phyloP scores from a whole-genome alignment of 2,113 vertebrate species.

The Marmota flaviventris region DNA sequence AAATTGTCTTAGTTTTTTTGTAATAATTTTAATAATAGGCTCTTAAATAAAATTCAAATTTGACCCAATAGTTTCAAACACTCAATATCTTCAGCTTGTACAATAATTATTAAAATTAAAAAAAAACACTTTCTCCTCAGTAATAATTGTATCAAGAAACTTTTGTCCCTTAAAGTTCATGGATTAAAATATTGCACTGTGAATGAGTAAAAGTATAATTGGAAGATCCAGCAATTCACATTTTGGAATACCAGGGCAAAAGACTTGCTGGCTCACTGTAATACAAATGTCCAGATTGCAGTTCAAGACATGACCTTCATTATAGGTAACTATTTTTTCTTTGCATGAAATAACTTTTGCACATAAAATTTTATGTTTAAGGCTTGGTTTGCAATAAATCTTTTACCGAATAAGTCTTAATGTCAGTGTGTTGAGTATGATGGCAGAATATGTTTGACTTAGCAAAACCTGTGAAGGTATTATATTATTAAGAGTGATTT shows the following conservation, averaged over 20 bases:
- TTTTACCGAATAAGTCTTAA: slow-evolving; percentile 57
- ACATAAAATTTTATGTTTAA: slow-evolving; percentile 56
- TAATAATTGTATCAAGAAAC: neutral
- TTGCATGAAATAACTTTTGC: slow-evolving; percentile 53
- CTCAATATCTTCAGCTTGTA: neutral
- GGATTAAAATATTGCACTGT: neutral
- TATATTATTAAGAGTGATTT: slow-evolving; percentile 16
- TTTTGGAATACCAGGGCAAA: slow-evolving; percentile 51
- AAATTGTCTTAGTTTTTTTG: neutral
- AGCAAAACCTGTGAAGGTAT: neutral
- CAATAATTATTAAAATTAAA: slow-evolving; percentile 32
- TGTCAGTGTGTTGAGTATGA: neutral
- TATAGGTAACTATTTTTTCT: slow-evolving; percentile 57
- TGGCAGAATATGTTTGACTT: slow-evolving; percentile 55
- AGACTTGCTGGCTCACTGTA: slow-evolving; percentile 15
- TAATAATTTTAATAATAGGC: neutral
- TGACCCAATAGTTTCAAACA: neutral
- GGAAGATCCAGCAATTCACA: slow-evolving; percentile 38
- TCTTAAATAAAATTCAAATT: neutral
- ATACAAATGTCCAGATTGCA: slow-evolving; percentile 52
- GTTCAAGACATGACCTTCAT: slow-evolving; percentile 61
- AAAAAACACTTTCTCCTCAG: neutral
- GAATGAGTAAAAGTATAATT: neutral
- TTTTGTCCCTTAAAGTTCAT: neutral
- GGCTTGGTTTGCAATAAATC: slow-evolving; percentile 60